phyloP scores from a whole-genome alignment of 2,113 vertebrate genomes.

The Chaetops frenatus region DNA sequence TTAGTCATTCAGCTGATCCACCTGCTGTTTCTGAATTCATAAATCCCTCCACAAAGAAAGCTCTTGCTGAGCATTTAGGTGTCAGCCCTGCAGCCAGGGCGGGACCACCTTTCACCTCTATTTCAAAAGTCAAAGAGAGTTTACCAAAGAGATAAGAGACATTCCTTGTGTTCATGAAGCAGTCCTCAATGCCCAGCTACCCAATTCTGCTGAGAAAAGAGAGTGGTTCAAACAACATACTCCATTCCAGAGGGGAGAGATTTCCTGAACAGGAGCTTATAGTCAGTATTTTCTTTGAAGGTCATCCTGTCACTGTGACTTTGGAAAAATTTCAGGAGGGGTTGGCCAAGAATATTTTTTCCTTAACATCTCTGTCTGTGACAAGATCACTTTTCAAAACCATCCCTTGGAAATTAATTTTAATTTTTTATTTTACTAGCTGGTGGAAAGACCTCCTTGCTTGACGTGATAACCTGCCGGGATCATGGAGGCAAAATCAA shows the following conservation, averaged over 20 bases:
- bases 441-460: conserved; percentile 86
- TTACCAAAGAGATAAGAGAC: neutral
- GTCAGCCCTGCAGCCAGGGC: neutral
- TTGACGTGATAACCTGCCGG: conserved; percentile 90
- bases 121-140: neutral
- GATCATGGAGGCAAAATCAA: conserved; percentile 79
- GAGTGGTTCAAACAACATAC: neutral
- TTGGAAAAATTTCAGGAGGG: neutral
- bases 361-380: neutral
- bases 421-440: conserved; percentile 61
- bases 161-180: neutral
- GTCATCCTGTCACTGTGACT: neutral
- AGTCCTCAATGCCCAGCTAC: neutral
- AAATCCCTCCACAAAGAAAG: neutral
- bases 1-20: neutral
- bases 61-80: neutral
- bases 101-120: neutral
- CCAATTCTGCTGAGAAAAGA: neutral
- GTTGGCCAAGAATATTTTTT: fast-evolving
- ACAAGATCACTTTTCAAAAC: neutral
- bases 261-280: neutral
- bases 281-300: neutral
- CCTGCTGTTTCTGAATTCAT: neutral
- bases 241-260: neutral
- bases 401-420: neutral